Evolutionary conservation across 2,113 vertebrate genomes (phyloP), one percentile per base, ranked within the genome.

Genomic region (Pseudopodoces humilis): DNA sequence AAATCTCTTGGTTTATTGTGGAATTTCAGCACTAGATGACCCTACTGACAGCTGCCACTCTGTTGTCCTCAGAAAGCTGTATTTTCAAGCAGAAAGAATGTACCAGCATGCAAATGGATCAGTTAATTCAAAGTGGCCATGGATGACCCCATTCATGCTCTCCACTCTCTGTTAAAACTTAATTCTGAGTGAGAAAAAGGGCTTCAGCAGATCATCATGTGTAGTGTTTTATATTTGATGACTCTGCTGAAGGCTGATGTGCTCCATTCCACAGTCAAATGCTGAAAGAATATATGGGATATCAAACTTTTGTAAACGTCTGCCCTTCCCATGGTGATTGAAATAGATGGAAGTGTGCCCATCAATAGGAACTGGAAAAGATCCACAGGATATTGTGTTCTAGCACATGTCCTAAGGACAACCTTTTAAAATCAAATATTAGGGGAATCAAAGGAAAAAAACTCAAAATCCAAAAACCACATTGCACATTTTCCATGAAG

Each of bases 341-440:
- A 94, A 96, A 94, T 91, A 19, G 3, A 91, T 96, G 88, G 91
- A 94, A 88, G 53, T 19, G 23, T 87, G 83, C 77, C 94, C 81
- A 91, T 94, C 94, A 95, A 78, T 69, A 91, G 49, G 59, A 92
- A 76, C 65, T 92, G 89, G 92, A 96, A 94, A 91, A 76, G 83
- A 86, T 94, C 92, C 95, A 94, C 74, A 71, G 95, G 74, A 95
- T 89, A 62, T 50, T 68, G 55, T 79, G 83, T 91, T 91, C 91
- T 79, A 94, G 85, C n/a, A 60, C 16, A 67, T 49, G 56, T 95
- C 87, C 72, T 87, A 49, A 92, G 81, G 62, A 91, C 69, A 94
- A 88, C 55, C 37, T 89, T 84, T 90, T 70, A 82, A 93, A 94
- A 94, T 81, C 44, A 68, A 87, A 39, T 68, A 82, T 81, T 95